Evolutionary conservation across 2,888 invertebrate species (phyloP).

Genomic region (Tromatobia lineatoria): DNA sequence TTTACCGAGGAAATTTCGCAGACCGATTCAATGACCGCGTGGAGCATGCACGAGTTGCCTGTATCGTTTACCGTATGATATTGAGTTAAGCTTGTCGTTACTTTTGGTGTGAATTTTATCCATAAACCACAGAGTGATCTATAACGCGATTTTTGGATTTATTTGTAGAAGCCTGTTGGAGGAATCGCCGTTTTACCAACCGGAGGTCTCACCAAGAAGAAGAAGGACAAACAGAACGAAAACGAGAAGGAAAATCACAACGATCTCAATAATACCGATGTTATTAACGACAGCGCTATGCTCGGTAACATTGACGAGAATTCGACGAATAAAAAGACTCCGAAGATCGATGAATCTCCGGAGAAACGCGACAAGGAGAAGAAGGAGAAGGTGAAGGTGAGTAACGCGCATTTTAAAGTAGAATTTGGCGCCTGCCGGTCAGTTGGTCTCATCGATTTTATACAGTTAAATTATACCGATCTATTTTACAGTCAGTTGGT

Average conservation of each 20-base stretch:
- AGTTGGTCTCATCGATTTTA: background rate
- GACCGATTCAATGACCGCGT: constrained; percentile 35
- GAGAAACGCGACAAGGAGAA: constrained; percentile 85
- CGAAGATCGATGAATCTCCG: constrained; percentile 85
- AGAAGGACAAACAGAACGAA: constrained; percentile 87
- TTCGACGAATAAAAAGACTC: constrained; percentile 75
- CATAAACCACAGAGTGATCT: background rate
- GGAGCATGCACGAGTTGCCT: constrained; percentile 31
- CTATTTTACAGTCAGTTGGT: constrained; percentile 29
- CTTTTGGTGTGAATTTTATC: constrained; percentile 57
- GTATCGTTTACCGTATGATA: constrained; percentile 56
- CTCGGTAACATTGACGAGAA: constrained; percentile 80
- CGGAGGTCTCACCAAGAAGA: constrained; percentile 87
- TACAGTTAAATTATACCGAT: background rate
- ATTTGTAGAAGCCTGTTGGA: constrained; percentile 92
- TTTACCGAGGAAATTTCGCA: constrained; percentile 22
- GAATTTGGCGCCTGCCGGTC: background rate
- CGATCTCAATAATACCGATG: constrained; percentile 85
- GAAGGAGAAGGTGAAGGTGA: constrained; percentile 86
- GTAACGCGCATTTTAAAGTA: constrained; percentile 52
- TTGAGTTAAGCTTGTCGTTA: constrained; percentile 53
- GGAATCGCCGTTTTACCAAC: constrained; percentile 94
- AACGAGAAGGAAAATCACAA: constrained; percentile 87
- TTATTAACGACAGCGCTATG: constrained; percentile 80
- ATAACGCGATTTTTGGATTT: constrained; percentile 68